Base-by-base conservation (phyloP, 2,797 vertebrate genomes). In the Argentina silus region DNA sequence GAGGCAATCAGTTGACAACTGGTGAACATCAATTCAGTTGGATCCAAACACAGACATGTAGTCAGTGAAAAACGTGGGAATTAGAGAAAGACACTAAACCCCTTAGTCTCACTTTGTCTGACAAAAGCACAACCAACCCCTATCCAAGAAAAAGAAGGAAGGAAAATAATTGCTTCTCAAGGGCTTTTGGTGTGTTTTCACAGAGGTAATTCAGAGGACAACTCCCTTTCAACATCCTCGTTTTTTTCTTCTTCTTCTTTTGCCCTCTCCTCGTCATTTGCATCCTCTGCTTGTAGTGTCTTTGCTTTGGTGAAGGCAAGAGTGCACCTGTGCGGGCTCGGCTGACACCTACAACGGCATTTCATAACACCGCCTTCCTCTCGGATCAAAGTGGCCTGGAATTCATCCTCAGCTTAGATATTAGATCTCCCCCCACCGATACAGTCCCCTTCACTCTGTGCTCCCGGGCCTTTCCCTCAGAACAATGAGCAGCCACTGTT, bases 61-160 rank as follows among this genome's bases (percentile, higher is more conserved):
- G 83, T 85, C 79, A 73, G 79, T 77, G 66, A 78, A 85, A 84
- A 90, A 85, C 44, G 11, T 78, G 81, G 81, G 84, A 90, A 87
- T 84, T 82, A 76, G 65, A 74, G 42, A 57, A 84, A 87, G 75
- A 87, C 70, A 66, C 78, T 77, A 75, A 85, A 81, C 23, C 62
- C 65, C 59, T 80, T 67, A 80, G 76, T 81, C 78, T 86, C 69
- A 72, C 79, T 81, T 79, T 76, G 69, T 78, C 80, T 73, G 74
- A 86, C 77, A 81, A 77, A 79, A 78, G 76, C 75, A 70, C 74
- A 75, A 81, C 67, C 57, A 67, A 72, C 62, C 48, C n/a, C 68
- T 67, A 76, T 88, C 88, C 83, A 89, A 91, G 82, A 83, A 85
- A 87, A 90, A 89, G 79, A 85, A 75, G 75, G 81, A 88, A 75